These are phyloP conservation scores for Gnathonemus echidnorhynchus DNA, from an alignment of 2,113 vertebrate genomes.

Conservation along the genomic window DNA sequence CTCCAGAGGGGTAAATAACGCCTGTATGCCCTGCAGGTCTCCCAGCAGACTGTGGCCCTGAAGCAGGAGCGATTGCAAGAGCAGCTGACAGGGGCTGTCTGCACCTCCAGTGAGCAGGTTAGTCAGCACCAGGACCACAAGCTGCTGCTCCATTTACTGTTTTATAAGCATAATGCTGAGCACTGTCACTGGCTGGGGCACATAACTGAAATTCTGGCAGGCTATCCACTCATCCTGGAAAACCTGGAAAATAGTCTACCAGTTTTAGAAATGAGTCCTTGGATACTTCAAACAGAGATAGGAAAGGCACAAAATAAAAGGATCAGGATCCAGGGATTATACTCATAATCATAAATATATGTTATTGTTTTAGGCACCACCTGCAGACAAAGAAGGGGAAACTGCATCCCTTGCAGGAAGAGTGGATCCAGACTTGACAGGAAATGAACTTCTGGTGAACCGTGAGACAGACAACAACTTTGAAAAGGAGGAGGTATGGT, in stretches of 20 bases:
- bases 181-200: background rate
- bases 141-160: background rate
- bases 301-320: background rate
- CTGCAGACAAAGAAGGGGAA: background rate
- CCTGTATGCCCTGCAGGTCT: conserved; percentile 17
- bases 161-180: background rate
- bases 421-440: background rate
- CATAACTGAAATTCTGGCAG: background rate
- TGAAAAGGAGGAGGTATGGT: background rate
- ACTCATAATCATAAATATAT: background rate
- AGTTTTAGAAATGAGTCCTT: background rate
- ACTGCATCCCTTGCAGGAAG: background rate
- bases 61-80: background rate
- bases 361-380: background rate
- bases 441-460: background rate
- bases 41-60: background rate
- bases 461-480: background rate
- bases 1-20: background rate
- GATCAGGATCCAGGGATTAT: background rate
- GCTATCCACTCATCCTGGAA: no score
- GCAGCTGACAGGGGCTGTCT: background rate
- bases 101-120: background rate
- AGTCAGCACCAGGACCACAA: background rate
- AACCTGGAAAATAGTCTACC: background rate
- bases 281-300: background rate